Evolutionary conservation across 2,888 invertebrate genomes (phyloP).

Genomic region (Dynastes tityus): DNA sequence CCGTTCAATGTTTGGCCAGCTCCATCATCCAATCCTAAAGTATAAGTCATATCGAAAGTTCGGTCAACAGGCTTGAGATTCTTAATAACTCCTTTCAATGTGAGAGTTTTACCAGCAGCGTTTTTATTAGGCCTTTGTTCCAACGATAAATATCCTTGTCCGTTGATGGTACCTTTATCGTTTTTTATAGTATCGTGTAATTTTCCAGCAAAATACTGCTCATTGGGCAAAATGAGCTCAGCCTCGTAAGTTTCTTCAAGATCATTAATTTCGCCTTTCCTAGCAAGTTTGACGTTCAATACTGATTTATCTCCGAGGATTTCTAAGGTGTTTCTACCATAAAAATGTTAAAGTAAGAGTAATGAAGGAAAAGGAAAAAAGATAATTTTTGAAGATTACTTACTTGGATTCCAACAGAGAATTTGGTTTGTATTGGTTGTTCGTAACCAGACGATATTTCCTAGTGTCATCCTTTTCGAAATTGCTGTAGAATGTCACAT

Average conservation of each 20-base stretch:
- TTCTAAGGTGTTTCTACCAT: conserved; percentile 71
- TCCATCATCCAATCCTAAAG: conserved; percentile 69
- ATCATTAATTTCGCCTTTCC: conserved; percentile 68
- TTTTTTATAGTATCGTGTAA: conserved; percentile 64
- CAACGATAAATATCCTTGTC: conserved; percentile 62
- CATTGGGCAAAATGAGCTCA: conserved; percentile 73
- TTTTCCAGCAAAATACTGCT: conserved; percentile 70
- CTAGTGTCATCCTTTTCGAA: conserved; percentile 81
- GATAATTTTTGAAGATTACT: conserved; percentile 60
- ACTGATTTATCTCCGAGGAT: conserved; percentile 70
- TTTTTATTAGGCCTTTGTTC: conserved; percentile 69
- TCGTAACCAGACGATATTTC: conserved; percentile 78
- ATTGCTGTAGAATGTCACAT: conserved; percentile 78
- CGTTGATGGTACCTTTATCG: conserved; percentile 62
- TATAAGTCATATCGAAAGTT: conserved; percentile 68
- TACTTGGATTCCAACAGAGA: conserved; percentile 76
- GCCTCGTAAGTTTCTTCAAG: conserved; percentile 70
- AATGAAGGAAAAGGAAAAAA: not conserved
- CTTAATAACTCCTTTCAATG: conserved; percentile 65
- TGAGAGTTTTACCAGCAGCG: conserved; percentile 69
- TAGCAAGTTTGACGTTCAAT: conserved; percentile 70
- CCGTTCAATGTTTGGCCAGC: conserved; percentile 71
- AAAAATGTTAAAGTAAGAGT: not conserved
- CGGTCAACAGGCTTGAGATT: conserved; percentile 69
- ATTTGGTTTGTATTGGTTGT: conserved; percentile 71